phyloP scores from a whole-genome alignment of 2,888 invertebrate genomes.

The Aspidapion aeneum region DNA sequence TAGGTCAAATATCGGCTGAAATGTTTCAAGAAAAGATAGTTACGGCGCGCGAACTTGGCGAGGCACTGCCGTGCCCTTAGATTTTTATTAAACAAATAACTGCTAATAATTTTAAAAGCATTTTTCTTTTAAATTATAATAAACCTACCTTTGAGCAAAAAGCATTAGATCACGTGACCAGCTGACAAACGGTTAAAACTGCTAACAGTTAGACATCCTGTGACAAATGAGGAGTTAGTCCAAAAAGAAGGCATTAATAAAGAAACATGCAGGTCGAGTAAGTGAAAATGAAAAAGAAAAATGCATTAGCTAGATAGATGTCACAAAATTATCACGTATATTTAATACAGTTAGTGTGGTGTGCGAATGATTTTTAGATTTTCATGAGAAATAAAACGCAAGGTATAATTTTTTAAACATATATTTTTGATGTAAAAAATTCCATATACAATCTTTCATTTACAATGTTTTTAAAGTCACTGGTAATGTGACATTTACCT shows the following conservation, averaged over 20 bases:
- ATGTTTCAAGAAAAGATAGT: too few species aligned
- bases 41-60: too few species aligned
- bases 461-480: conserved; percentile 36
- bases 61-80: too few species aligned
- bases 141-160: background rate
- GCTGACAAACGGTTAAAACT: background rate
- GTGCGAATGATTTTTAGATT: conserved; percentile 1
- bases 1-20: too few species aligned
- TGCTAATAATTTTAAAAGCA: background rate
- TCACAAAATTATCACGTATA: conserved; percentile 38
- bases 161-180: background rate
- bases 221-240: background rate
- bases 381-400: conserved; percentile 20
- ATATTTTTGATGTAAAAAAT: conserved; percentile 6
- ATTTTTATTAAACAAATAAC: too few species aligned
- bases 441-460: background rate
- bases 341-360: conserved; percentile 6
- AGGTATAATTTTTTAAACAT: conserved; percentile 9
- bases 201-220: background rate
- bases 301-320: conserved; percentile 45
- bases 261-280: too few species aligned
- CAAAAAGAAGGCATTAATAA: background rate
- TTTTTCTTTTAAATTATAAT: too few species aligned
- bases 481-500: conserved; percentile 48
- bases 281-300: background rate